phyloP scores from a whole-genome alignment of 2,888 invertebrate species.

The Xylota segnis region DNA sequence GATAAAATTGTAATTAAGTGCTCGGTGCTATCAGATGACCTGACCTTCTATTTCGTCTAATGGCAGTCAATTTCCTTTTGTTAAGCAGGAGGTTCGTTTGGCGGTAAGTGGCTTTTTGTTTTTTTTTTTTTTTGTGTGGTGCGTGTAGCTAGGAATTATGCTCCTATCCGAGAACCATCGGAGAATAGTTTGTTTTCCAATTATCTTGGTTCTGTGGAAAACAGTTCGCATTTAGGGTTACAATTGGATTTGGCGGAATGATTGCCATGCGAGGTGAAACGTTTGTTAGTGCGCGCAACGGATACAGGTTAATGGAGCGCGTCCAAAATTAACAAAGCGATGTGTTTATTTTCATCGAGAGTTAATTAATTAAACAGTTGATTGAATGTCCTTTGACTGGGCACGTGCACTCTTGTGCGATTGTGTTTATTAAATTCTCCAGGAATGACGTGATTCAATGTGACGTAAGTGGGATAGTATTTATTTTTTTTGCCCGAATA shows the following conservation, averaged over 20 bases:
- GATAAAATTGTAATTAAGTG: slow-evolving; percentile 57
- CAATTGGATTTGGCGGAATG: slow-evolving; percentile 30
- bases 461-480: slow-evolving; percentile 14
- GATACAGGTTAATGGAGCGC: slow-evolving; percentile 35
- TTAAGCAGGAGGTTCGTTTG: background rate
- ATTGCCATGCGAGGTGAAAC: slow-evolving; percentile 3
- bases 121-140: background rate
- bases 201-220: background rate
- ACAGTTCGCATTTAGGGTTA: slow-evolving; percentile 6
- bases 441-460: background rate
- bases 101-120: background rate
- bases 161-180: slow-evolving; percentile 4
- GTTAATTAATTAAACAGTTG: slow-evolving; percentile 44
- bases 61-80: slow-evolving; percentile 33
- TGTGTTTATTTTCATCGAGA: slow-evolving; percentile 28
- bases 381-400: slow-evolving; percentile 19
- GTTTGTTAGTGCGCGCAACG: background rate
- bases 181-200: slow-evolving; percentile 14
- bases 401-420: slow-evolving; percentile 21
- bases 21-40: slow-evolving; percentile 37
- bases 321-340: slow-evolving; percentile 30
- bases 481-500: background rate
- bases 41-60: slow-evolving; percentile 23
- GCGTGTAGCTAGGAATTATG: slow-evolving; percentile 33
- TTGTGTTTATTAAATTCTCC: slow-evolving; percentile 1